Evolutionary conservation across 2,113 vertebrate species (phyloP), one percentile per base, ranked within the genome.

Genomic region (Elaphurus davidianus): DNA sequence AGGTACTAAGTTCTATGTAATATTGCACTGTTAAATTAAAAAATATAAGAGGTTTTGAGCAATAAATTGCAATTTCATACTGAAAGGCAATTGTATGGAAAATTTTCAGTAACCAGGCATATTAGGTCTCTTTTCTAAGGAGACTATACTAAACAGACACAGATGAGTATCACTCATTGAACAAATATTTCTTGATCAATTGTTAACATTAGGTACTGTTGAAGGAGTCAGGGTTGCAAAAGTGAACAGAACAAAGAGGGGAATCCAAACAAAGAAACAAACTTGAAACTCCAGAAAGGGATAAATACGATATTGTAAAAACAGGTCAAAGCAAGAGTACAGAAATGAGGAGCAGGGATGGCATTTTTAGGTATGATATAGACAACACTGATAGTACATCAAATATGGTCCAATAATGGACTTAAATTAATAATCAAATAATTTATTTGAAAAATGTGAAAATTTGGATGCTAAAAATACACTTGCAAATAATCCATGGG

Each of bases 211-310:
- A 97, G 14, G 47, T 50, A 91, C 52, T 82, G 28, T 0, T 96
- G 50, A 90, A 94, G 13, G 55, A 90, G 9, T 43, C 47, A 81
- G 45, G 16, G 21, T 88, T 67, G 16, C 33, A 94, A 97, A 89
- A 23, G 11, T 60, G 12, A 93, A 54, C 15, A 83, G 33, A 93
- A 94, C 19, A 83, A 86, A 97, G 27, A 28, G 14, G 13, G 5
- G 21, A 90, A 93, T 87, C 6, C 62, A 92, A 36, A 98, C n/a
- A 59, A 95, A 97, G 62, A 90, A 96, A 59, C 15, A 81, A 92
- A 59, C 36, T 90, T 25, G 16, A 60, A 90, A 83, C 23, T 92
- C 25, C 2, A 45, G 30, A 5, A 3, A 95, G 10, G 67, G 55
- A 14, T 40, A 90, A 93, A 10, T 71, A 45, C 10, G 27, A 90